Evolutionary conservation across 2,113 vertebrate species (phyloP).

Genomic region (Petroica traversi): DNA sequence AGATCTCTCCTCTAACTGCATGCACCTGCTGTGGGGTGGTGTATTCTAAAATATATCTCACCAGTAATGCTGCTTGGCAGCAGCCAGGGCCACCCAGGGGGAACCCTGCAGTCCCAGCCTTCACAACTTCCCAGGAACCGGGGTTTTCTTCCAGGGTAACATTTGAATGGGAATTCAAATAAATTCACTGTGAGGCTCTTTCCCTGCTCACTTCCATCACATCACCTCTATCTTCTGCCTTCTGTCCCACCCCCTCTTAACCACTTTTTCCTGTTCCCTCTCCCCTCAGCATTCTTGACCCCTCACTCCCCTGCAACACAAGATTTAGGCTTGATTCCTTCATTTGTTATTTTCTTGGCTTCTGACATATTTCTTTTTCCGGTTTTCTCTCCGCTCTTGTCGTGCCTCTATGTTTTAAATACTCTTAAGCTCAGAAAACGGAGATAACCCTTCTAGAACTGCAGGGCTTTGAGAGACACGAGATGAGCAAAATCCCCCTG

Average conservation of each 20-base stretch:
- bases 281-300: neutral
- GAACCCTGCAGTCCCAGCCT: neutral
- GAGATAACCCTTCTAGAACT: neutral
- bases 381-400: neutral
- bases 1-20: slow-evolving; percentile 9
- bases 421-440: neutral
- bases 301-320: neutral
- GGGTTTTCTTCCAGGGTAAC: neutral
- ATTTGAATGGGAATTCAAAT: neutral
- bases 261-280: neutral
- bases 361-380: neutral
- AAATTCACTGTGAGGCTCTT: neutral
- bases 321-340: neutral
- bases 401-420: neutral
- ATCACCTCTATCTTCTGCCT: neutral
- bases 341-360: neutral
- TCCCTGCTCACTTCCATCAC: neutral
- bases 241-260: neutral
- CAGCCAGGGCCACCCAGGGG: neutral
- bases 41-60: slow-evolving; percentile 12
- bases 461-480: neutral
- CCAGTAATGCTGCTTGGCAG: neutral
- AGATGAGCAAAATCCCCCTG: neutral
- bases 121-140: neutral
- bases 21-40: neutral